Evolutionary conservation across 2,888 invertebrate genomes (phyloP).

Genomic region (Stenoptilia bipunctidactyla): DNA sequence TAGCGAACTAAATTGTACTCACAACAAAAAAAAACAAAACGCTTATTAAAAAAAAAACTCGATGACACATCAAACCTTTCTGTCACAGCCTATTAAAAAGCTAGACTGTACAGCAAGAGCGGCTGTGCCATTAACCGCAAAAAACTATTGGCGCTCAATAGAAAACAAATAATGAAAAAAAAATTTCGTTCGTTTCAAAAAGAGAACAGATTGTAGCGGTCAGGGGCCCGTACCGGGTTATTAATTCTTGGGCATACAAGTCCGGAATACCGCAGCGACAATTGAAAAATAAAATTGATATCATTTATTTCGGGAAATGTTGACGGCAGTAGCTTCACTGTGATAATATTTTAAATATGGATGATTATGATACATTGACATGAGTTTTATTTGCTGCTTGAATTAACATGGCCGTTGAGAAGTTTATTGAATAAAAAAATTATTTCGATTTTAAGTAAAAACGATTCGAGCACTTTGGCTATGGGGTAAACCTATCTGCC

Average conservation of each 20-base stretch:
- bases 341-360: no score
- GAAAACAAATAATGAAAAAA: conserved; percentile 36
- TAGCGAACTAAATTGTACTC: no score
- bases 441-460: no score
- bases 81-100: conserved; percentile 28
- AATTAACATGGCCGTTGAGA: no score
- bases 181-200: conserved; percentile 45
- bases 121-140: conserved; percentile 52
- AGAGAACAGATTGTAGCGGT: conserved; percentile 64
- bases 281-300: conserved; percentile 60
- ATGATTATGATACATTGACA: no score
- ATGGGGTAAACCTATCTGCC: no score
- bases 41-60: neutral
- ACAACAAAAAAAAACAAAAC: no score
- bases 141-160: conserved; percentile 61
- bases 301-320: conserved; percentile 48
- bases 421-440: no score
- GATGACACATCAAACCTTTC: conserved; percentile 1
- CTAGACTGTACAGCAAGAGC: conserved; percentile 30
- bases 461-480: no score
- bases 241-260: conserved; percentile 57
- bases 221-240: conserved; percentile 41
- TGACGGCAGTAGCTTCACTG: neutral
- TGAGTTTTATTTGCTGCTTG: no score
- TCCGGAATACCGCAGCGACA: neutral